These are phyloP conservation scores for Ypsolopha scabrella DNA, from an alignment of 2,888 invertebrate species.

Conservation along the genomic window DNA sequence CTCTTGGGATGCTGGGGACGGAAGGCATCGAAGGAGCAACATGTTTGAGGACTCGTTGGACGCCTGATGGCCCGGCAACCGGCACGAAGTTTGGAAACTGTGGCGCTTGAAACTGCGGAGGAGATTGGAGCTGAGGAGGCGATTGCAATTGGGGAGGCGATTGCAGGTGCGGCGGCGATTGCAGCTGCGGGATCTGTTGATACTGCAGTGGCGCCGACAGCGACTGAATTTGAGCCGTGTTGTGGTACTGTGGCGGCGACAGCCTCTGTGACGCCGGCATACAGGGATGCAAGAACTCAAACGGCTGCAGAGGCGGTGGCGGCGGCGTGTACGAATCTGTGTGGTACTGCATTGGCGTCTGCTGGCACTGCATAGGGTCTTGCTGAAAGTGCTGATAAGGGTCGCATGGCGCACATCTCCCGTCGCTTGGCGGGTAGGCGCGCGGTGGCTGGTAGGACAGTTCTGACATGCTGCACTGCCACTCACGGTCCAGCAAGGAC, in stretches of 20 bases:
- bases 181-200: too few relatives aligned
- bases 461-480: conserved; percentile 11
- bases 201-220: too few relatives aligned
- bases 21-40: neutral
- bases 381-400: conserved; percentile 20
- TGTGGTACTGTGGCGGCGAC: conserved; percentile 3
- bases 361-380: conserved; percentile 4
- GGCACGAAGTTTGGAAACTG: conserved; percentile 12
- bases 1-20: neutral
- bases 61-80: conserved; percentile 7
- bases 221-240: too few relatives aligned
- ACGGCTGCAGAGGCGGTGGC: neutral
- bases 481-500: conserved; percentile 26
- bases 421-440: neutral
- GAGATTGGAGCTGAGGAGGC: conserved; percentile 3
- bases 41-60: neutral
- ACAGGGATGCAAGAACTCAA: neutral
- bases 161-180: too few relatives aligned
- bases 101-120: conserved; percentile 14
- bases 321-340: too few relatives aligned
- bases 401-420: conserved; percentile 4
- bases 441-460: neutral
- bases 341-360: too few relatives aligned
- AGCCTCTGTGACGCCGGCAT: too few relatives aligned
- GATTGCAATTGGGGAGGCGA: too few relatives aligned